These are phyloP conservation scores for Falco biarmicus DNA, from an alignment of 2,797 vertebrate genomes.

Conservation along the genomic window DNA sequence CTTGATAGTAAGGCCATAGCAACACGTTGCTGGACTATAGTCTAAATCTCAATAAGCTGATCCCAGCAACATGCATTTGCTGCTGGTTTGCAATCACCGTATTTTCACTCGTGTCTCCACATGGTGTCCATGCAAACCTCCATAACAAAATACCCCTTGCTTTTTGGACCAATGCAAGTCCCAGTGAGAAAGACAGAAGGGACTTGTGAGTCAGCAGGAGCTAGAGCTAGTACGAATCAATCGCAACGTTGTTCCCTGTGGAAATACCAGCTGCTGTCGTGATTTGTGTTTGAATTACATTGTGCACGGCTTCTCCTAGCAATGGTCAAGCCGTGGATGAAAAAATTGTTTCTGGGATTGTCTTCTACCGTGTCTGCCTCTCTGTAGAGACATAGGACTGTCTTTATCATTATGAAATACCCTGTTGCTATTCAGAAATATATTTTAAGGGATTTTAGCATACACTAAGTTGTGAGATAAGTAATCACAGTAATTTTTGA, in stretches of 20 bases:
- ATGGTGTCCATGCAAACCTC: not conserved
- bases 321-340: not conserved
- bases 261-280: conserved; percentile 50
- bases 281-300: not conserved
- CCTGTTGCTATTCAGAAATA: not conserved
- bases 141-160: not conserved
- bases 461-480: not conserved
- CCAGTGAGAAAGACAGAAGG: conserved; percentile 47
- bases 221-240: not conserved
- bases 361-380: not conserved
- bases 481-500: not conserved
- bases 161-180: not conserved
- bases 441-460: not conserved
- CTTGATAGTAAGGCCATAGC: not conserved
- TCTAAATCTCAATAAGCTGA: not conserved
- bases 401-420: not conserved
- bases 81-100: not conserved
- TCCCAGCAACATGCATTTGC: not conserved
- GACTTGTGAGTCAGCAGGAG: conserved; percentile 48
- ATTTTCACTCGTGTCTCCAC: not conserved
- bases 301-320: not conserved
- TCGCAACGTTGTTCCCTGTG: conserved; percentile 11
- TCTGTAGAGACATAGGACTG: not conserved
- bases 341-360: not conserved
- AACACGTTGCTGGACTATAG: not conserved